A percentile compares a stretch with the other conserved stretches of the same genome.
Conservation (phyloP, 37 sponge, comb jelly and placozoan genomes). For the Geodia barretti region DNA sequence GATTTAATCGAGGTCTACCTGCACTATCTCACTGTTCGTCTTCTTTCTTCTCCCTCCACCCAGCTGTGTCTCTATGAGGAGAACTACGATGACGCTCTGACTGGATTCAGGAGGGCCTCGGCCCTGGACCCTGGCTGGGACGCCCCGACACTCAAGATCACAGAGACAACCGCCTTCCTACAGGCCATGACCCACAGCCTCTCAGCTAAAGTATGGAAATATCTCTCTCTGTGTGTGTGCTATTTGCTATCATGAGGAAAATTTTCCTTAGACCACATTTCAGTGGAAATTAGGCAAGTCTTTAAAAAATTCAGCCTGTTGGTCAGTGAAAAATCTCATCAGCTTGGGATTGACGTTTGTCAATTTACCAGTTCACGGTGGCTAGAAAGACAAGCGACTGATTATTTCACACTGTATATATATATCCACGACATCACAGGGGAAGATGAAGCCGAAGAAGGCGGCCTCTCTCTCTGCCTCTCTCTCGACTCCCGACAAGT, state of each 20-base stretch:
- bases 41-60: no score
- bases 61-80: constrained; percentile 73
- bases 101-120: constrained; percentile 27
- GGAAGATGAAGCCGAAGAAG: constrained; percentile 71
- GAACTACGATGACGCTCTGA: constrained; percentile 45
- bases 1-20: no score
- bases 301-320: no score
- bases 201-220: constrained; percentile 49
- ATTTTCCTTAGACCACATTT: no score
- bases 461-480: not conserved
- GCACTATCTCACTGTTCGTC: not conserved
- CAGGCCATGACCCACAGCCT: constrained; percentile 33
- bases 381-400: no score
- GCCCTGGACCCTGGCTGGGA: constrained; percentile 75
- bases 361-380: no score
- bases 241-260: no score
- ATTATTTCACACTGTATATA: no score
- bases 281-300: no score
- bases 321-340: no score
- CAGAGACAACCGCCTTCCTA: constrained; percentile 8
- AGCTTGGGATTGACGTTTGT: no score
- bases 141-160: constrained; percentile 21
- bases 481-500: constrained; percentile 15
- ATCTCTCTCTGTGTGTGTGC: no score
- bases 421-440: constrained; percentile 19